Evolutionary conservation across 2,888 invertebrate genomes (phyloP).

Genomic region (Yponomeuta malinellus): DNA sequence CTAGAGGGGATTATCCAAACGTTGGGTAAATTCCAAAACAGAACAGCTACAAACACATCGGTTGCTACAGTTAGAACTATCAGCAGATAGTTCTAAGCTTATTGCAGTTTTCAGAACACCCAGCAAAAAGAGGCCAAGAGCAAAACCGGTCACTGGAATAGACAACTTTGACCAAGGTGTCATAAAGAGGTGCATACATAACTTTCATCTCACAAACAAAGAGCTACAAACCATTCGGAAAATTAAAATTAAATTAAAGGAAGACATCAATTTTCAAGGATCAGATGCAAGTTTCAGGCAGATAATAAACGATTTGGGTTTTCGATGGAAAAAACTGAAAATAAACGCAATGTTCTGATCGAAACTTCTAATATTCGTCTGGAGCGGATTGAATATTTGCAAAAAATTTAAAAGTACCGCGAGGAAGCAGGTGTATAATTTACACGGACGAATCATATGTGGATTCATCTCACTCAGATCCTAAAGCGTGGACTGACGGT

Average conservation of each 20-base stretch:
- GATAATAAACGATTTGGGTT: conserved; percentile 22
- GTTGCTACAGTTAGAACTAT: too few species aligned
- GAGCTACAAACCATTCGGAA: conserved; percentile 29
- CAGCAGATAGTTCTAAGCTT: neutral
- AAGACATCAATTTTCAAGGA: conserved; percentile 20
- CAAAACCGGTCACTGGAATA: conserved; percentile 27
- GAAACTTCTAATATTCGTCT: conserved; percentile 24
- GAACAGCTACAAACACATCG: too few species aligned
- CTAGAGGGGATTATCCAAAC: too few species aligned
- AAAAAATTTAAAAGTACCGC: conserved; percentile 20
- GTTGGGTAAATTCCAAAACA: too few species aligned
- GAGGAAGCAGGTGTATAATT: too few species aligned
- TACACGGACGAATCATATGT: too few species aligned
- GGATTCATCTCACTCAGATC: neutral
- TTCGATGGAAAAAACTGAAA: conserved; percentile 26
- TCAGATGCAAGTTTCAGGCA: conserved; percentile 20
- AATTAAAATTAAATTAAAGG: conserved; percentile 22
- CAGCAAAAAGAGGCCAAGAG: conserved; percentile 26
- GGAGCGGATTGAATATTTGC: conserved; percentile 26
- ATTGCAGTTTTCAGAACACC: conserved; percentile 27
- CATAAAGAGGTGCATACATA: conserved; percentile 33
- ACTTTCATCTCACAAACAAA: conserved; percentile 30
- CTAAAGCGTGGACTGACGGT: neutral
- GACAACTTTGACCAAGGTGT: conserved; percentile 31
- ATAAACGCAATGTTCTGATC: conserved; percentile 27